These are phyloP conservation scores for Eolophus roseicapilla DNA, from an alignment of 2,113 vertebrate genomes.

Conservation along the genomic window DNA sequence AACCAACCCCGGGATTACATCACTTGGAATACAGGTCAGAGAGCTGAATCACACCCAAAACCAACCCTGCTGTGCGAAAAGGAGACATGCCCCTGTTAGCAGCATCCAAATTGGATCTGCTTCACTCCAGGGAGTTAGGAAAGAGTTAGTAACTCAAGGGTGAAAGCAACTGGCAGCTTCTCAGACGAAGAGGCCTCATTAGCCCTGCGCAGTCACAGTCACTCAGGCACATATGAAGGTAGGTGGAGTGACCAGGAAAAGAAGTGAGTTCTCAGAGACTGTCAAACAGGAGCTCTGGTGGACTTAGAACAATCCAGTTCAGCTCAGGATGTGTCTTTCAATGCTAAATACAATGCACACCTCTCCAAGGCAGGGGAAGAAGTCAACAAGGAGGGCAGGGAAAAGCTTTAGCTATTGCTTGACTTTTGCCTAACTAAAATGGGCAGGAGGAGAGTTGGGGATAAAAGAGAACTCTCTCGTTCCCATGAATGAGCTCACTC, in stretches of 20 bases:
- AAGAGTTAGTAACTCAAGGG: not conserved
- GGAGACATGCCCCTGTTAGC: not conserved
- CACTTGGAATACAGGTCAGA: constrained; percentile 20
- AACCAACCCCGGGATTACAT: not conserved
- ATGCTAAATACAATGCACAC: not conserved
- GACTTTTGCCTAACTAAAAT: not conserved
- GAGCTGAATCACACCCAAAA: constrained; percentile 22
- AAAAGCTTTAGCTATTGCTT: not conserved
- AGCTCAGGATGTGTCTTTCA: not conserved
- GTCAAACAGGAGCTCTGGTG: not conserved
- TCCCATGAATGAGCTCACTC: not conserved
- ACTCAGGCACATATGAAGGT: accelerated
- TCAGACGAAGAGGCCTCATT: not conserved
- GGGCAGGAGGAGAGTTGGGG: not conserved
- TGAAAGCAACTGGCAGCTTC: not conserved
- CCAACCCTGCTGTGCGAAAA: not conserved
- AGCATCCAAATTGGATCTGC: not conserved
- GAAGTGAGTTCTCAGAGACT: not conserved
- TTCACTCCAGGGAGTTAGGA: not conserved
- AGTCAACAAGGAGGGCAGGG: not conserved
- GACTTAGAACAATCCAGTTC: not conserved
- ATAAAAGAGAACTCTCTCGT: not conserved
- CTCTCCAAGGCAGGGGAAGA: not conserved
- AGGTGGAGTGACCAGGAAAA: not conserved
- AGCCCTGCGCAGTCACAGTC: not conserved